Percentiles rank a stretch among this genome's conserved stretches.
Conservation (phyloP, 2,888 invertebrate species). For the Mycogona germanica region DNA sequence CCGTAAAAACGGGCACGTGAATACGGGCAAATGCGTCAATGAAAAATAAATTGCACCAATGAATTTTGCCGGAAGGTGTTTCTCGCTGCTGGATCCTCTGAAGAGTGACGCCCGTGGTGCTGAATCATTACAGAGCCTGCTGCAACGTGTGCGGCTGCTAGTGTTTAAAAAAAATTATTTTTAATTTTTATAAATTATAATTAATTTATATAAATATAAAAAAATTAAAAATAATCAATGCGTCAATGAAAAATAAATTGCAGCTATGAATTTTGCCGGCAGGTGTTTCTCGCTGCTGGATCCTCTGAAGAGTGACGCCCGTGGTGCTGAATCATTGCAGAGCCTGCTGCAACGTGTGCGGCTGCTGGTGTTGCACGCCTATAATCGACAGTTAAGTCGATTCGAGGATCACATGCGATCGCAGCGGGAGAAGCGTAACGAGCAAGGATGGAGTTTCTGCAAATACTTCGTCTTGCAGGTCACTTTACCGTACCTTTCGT, state of each 20-base stretch:
- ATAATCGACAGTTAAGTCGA: conserved; percentile 62
- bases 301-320: conserved; percentile 76
- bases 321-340: conserved; percentile 82
- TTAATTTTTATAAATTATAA: not conserved
- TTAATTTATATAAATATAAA: too few relatives aligned
- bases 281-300: conserved; percentile 83
- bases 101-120: conserved; percentile 78
- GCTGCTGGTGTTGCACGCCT: conserved; percentile 69
- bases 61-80: too few relatives aligned
- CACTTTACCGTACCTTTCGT: conserved; percentile 23
- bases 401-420: conserved; percentile 38
- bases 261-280: too few relatives aligned
- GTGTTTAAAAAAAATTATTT: not conserved
- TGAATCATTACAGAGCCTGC: conserved; percentile 78
- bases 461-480: conserved; percentile 87
- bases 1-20: too few relatives aligned
- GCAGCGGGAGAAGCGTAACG: conserved; percentile 70
- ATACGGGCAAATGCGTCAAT: not conserved
- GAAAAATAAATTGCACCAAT: too few relatives aligned
- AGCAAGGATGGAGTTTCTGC: conserved; percentile 86
- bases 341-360: conserved; percentile 69
- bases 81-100: conserved; percentile 81
- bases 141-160: conserved; percentile 67
- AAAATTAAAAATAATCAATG: not conserved
- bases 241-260: conserved; percentile 31